Percentiles rank a stretch among this genome's conserved stretches.
These are phyloP conservation scores for Tiphia femorata DNA, from an alignment of 2,888 invertebrate genomes.

Conservation along the genomic window DNA sequence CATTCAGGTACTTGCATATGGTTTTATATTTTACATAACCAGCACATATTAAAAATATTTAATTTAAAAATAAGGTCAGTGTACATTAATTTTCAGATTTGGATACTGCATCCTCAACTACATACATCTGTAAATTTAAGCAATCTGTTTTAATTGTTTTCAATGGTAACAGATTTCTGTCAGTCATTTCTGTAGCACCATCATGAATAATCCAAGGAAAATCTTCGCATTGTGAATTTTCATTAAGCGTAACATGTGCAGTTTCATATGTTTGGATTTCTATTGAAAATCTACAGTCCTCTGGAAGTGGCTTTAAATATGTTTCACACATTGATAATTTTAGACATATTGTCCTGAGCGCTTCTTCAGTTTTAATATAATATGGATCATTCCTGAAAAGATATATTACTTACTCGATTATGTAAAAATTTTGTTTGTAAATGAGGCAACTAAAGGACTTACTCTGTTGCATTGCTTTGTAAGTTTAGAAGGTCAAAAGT, in stretches of 20 bases:
- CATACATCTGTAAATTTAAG: conserved; percentile 59
- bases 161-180: conserved; percentile 68
- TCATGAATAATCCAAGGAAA: conserved; percentile 70
- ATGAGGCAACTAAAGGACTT: conserved; percentile 27
- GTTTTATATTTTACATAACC: too few species aligned
- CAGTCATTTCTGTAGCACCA: conserved; percentile 44
- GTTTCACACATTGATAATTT: conserved; percentile 71
- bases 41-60: too few species aligned
- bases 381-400: conserved; percentile 72
- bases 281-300: conserved; percentile 74
- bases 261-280: conserved; percentile 74
- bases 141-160: conserved; percentile 67
- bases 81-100: background rate
- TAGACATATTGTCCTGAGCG: conserved; percentile 74
- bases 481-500: conserved; percentile 68
- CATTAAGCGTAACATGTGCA: conserved; percentile 72
- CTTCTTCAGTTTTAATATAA: conserved; percentile 75
- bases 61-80: too few species aligned
- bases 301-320: conserved; percentile 71
- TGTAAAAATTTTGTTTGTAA: background rate
- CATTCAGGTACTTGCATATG: too few species aligned
- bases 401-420: background rate
- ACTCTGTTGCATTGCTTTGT: conserved; percentile 50
- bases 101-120: conserved; percentile 34
- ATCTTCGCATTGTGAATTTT: conserved; percentile 71